These are phyloP conservation scores for Thunnus albacares DNA, from an alignment of 2,797 vertebrate genomes.

Conservation along the genomic window DNA sequence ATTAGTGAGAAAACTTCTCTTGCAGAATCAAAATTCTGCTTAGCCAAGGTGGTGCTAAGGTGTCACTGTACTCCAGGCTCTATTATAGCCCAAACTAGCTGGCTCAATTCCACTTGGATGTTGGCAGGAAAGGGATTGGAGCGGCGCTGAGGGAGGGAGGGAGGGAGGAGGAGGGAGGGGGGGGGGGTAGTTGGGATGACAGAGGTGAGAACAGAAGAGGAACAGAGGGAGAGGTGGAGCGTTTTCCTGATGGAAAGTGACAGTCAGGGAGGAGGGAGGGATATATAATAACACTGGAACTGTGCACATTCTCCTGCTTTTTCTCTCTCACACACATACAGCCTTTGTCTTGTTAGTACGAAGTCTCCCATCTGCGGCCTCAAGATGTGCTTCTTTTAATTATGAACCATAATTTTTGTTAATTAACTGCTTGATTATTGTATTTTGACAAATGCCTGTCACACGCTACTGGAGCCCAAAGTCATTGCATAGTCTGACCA, in stretches of 20 bases:
- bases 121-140: constrained; percentile 58
- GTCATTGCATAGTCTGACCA: not conserved
- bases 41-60: constrained; percentile 5
- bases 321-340: constrained; percentile 6
- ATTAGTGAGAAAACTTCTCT: constrained; percentile 38
- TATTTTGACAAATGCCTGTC: constrained; percentile 10
- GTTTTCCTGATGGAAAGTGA: constrained; percentile 81
- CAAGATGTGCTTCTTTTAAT: constrained; percentile 38
- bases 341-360: constrained; percentile 13
- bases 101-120: constrained; percentile 53
- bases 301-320: constrained; percentile 33
- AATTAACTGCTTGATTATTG: constrained; percentile 23
- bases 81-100: constrained; percentile 44
- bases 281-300: constrained; percentile 45
- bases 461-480: not conserved
- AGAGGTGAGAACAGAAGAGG: constrained; percentile 73
- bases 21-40: constrained; percentile 30
- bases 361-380: constrained; percentile 16
- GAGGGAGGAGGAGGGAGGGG: constrained; percentile 8
- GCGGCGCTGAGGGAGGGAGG: constrained; percentile 1
- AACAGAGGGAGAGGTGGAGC: constrained; percentile 74
- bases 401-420: not conserved
- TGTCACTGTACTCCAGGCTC: constrained; percentile 46
- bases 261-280: constrained; percentile 57
- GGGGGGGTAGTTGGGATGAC: not conserved